These are phyloP conservation scores for Mormyrus proboscirostris DNA, from an alignment of 2,797 vertebrate genomes.

Conservation along the genomic window DNA sequence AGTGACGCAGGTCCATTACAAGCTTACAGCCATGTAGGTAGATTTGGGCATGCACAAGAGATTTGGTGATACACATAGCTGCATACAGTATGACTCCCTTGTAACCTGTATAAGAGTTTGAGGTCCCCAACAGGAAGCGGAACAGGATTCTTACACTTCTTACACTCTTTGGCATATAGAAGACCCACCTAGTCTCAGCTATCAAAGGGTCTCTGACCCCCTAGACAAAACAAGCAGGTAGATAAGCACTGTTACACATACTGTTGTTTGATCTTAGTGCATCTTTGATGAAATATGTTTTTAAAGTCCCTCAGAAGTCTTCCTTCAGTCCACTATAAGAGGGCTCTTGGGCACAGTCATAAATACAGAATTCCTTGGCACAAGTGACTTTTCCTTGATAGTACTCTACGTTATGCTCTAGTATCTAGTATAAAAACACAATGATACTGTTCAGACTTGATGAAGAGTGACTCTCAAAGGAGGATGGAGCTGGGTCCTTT, in stretches of 20 bases:
- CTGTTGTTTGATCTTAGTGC: not conserved
- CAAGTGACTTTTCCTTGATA: not conserved
- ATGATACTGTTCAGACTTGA: not conserved
- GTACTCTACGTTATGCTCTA: not conserved
- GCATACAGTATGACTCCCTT: not conserved
- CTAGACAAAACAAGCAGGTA: not conserved
- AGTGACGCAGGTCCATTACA: not conserved
- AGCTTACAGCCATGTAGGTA: not conserved
- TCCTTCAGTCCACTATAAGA: not conserved
- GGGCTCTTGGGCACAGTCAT: not conserved
- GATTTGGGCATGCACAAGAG: not conserved
- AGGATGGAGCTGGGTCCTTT: not conserved
- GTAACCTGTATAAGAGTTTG: not conserved
- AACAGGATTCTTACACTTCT: not conserved
- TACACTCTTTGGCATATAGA: not conserved
- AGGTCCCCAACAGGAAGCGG: not conserved
- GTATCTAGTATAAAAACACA: not conserved
- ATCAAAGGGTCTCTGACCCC: not conserved
- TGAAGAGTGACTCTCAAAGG: not conserved
- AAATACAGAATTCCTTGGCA: not conserved
- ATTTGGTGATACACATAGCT: not conserved
- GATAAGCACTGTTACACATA: not conserved
- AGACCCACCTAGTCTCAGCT: not conserved
- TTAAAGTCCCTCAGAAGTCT: not conserved
- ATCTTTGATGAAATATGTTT: not conserved